Base-by-base conservation (phyloP, 2,888 invertebrate genomes). In the Protodeltote pygarga region DNA sequence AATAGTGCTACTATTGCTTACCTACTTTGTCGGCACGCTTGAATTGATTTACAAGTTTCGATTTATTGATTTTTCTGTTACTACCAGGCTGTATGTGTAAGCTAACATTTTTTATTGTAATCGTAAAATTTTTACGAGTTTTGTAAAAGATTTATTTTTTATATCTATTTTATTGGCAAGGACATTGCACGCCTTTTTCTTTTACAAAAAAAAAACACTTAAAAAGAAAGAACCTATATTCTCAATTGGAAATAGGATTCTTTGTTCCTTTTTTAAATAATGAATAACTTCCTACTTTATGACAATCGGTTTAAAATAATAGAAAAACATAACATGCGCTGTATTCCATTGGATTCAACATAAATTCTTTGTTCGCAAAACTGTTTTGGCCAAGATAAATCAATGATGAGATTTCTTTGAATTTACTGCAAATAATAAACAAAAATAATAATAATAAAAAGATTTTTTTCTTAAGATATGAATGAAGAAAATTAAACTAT, bases 11-110 rank as follows among this genome's bases (percentile, higher is more conserved):
- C 75, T 73, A 66, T 71, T 71, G 71, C 69, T 63, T 72, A 83
- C 85, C 86, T 71, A 83, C 85, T 87, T 87, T 89, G 90, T 89
- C 89, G 90, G 89, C 83, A 73, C 74, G 77, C 75, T 73, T 83
- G 81, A 81, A 76, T 79, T 77, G 76, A 65, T 68, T 74, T 74
- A 50, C 63, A 64, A 53, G 60, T 60, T 62, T 69, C 75, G 71
- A 87, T 88, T 87, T 89, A 88, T 89, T 81, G 85, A 87, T 87
- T 86, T 83, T 78, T 70, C 65, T 65, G 61, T 71, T 59, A 61
- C 50, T 65, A 46, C 38, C 31, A 15, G 21, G 31, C 29, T 35
- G 9, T 21, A 20, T 42, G 34, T 31, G 13, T 14, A 21, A 5
- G 21, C 6, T 27, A 29, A 29, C 16, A 28, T 58, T 64, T 65